These are phyloP conservation scores for Smittia sp. DNA, from an alignment of 2,888 invertebrate species.

Conservation along the genomic window DNA sequence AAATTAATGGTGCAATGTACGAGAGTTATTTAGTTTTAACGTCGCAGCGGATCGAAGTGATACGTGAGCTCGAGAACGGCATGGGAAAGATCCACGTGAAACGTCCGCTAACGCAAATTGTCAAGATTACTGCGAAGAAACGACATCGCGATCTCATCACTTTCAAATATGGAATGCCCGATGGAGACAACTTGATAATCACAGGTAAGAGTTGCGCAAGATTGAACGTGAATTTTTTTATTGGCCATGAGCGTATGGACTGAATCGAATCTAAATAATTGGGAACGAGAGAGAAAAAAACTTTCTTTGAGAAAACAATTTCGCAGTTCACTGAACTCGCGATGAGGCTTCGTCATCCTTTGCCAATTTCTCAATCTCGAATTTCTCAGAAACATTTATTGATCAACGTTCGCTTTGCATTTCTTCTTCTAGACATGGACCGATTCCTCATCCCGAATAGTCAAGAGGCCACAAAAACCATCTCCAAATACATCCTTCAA, in stretches of 20 bases:
- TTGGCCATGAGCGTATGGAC: not conserved
- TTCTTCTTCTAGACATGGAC: slow-evolving; percentile 70
- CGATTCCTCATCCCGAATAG: slow-evolving; percentile 90
- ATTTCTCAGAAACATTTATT: not conserved
- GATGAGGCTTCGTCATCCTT: too few relatives aligned
- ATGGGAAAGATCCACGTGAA: slow-evolving; percentile 82
- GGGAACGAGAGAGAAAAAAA: too few relatives aligned
- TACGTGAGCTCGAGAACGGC: slow-evolving; percentile 76
- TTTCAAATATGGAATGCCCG: slow-evolving; percentile 88
- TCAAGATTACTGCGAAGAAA: slow-evolving; percentile 96
- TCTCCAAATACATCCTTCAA: slow-evolving; percentile 83
- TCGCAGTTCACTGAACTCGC: too few relatives aligned
- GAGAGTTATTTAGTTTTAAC: slow-evolving; percentile 87
- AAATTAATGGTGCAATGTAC: slow-evolving; percentile 74
- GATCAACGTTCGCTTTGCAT: slow-evolving; percentile 43
- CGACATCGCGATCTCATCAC: slow-evolving; percentile 94
- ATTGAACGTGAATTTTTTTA: not conserved
- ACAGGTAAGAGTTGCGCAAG: slow-evolving; percentile 49
- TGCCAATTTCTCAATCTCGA: too few relatives aligned
- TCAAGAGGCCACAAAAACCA: slow-evolving; percentile 81
- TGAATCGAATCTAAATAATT: too few relatives aligned
- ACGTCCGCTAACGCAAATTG: slow-evolving; percentile 84
- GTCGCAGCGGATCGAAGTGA: slow-evolving; percentile 77
- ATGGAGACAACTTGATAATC: slow-evolving; percentile 72
- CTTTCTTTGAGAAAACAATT: too few relatives aligned